phyloP scores from a whole-genome alignment of 2,888 invertebrate species.

The Gerosis bhagava region DNA sequence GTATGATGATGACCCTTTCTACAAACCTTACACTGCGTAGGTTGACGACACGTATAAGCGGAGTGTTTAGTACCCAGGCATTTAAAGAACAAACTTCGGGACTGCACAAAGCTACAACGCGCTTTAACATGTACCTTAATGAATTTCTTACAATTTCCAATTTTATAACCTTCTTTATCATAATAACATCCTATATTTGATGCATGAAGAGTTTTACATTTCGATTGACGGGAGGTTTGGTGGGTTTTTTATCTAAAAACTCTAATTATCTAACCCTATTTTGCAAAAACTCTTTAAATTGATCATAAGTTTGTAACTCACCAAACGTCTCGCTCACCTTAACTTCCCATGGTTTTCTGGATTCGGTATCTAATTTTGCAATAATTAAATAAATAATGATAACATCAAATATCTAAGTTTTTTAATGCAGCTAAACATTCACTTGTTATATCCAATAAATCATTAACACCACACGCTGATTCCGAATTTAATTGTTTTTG shows the following conservation, averaged over 20 bases:
- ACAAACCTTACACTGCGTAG: slow-evolving; percentile 29
- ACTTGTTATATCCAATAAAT: slow-evolving; percentile 30
- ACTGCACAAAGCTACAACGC: slow-evolving; percentile 29
- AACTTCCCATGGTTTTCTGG: slow-evolving; percentile 24
- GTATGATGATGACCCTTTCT: slow-evolving; percentile 32
- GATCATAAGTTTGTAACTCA: slow-evolving; percentile 11
- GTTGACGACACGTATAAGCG: slow-evolving; percentile 28
- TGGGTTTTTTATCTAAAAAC: slow-evolving; percentile 14
- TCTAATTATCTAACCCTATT: slow-evolving; percentile 20
- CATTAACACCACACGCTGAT: slow-evolving; percentile 21
- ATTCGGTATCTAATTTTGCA: slow-evolving; percentile 20
- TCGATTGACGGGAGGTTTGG: not conserved
- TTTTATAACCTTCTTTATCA: slow-evolving; percentile 29
- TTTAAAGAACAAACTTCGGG: slow-evolving; percentile 34
- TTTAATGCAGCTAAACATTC: slow-evolving; percentile 30
- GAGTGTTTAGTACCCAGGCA: slow-evolving; percentile 34
- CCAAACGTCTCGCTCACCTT: slow-evolving; percentile 11
- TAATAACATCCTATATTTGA: not conserved
- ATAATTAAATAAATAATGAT: slow-evolving; percentile 23
- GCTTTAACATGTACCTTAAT: slow-evolving; percentile 22
- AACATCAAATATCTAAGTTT: slow-evolving; percentile 27
- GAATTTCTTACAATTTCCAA: slow-evolving; percentile 34
- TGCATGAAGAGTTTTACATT: slow-evolving; percentile 13
- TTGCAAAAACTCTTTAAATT: slow-evolving; percentile 19
- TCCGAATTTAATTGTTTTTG: slow-evolving; percentile 9